phyloP scores from a whole-genome alignment of 2,888 invertebrate genomes.

The Idaea dimidiata region DNA sequence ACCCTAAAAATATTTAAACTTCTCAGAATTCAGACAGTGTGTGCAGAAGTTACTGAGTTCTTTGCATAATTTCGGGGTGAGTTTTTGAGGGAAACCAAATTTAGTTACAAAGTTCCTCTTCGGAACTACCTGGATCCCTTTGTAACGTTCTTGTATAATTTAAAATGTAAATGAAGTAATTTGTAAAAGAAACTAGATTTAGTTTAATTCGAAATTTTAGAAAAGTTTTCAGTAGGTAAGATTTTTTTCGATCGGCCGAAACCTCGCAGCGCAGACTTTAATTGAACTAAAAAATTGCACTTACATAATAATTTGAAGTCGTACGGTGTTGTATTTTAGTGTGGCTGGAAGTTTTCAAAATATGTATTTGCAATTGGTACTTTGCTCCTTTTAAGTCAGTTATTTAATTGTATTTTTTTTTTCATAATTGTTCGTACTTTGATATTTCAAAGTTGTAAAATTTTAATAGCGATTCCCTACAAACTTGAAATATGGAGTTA shows the following conservation, averaged over 20 bases:
- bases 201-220: background rate
- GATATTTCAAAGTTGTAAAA: too few species aligned
- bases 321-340: too few species aligned
- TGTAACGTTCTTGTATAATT: background rate
- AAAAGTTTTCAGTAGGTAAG: background rate
- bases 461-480: too few species aligned
- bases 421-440: too few species aligned
- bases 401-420: too few species aligned
- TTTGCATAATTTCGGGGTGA: conserved; percentile 14
- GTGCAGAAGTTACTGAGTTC: background rate
- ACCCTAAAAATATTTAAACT: background rate
- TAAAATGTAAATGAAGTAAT: background rate
- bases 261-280: background rate
- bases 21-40: background rate
- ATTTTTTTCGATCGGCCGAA: background rate
- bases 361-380: too few species aligned
- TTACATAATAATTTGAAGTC: too few species aligned
- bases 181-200: conserved; percentile 1
- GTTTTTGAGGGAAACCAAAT: conserved; percentile 24
- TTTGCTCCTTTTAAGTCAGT: too few species aligned
- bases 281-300: background rate
- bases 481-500: too few species aligned
- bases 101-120: conserved; percentile 26
- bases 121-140: conserved; percentile 4
- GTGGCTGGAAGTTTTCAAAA: too few species aligned